These are phyloP conservation scores for Falco rusticolus DNA, from an alignment of 2,797 vertebrate genomes.

Conservation along the genomic window DNA sequence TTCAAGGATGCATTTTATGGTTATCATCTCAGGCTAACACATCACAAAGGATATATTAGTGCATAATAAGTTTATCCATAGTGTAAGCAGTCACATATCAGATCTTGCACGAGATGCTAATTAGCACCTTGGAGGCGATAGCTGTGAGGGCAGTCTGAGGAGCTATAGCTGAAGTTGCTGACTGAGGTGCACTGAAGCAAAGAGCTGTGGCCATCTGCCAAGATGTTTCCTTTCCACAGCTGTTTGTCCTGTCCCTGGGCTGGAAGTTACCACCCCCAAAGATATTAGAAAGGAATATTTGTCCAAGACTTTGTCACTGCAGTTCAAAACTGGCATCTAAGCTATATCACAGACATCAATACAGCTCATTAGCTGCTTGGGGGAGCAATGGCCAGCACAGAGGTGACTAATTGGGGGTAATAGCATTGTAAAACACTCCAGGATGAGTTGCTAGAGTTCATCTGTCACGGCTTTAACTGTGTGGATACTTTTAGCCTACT, in stretches of 20 bases:
- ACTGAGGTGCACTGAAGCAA: not conserved
- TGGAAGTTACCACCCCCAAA: not conserved
- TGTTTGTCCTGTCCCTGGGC: not conserved
- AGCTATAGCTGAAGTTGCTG: not conserved
- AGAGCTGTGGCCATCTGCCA: conserved; percentile 13
- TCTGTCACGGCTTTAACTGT: not conserved
- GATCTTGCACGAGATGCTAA: conserved; percentile 15
- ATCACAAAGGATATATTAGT: not conserved
- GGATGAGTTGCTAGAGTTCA: not conserved
- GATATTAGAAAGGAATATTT: not conserved
- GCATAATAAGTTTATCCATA: not conserved
- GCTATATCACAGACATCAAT: not conserved
- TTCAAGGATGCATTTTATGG: not conserved
- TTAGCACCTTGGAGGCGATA: conserved; percentile 47
- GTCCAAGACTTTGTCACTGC: not conserved
- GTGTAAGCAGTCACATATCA: not conserved
- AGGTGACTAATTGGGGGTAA: not conserved
- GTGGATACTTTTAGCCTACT: not conserved
- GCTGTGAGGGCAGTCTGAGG: not conserved
- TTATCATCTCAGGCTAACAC: conserved; percentile 10
- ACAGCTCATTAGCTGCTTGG: not conserved
- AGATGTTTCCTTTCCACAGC: not conserved
- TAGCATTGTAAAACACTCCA: not conserved
- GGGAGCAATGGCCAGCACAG: not conserved
- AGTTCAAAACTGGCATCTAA: not conserved